Base-by-base conservation (phyloP, 2,888 invertebrate genomes). In the Acronicta alni region DNA sequence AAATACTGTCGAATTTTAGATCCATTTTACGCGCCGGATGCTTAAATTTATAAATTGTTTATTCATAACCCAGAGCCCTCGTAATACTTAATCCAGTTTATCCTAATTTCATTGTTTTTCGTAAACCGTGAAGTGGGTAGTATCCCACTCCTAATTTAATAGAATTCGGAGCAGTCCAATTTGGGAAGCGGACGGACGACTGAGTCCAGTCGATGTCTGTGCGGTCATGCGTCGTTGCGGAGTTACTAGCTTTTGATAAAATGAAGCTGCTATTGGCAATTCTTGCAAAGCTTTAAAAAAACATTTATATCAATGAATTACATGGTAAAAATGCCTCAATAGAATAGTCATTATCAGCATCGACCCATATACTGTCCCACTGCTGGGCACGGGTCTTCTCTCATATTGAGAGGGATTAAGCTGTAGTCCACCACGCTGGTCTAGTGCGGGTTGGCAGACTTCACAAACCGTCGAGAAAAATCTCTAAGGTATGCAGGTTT, bases 101-200 rank as follows among this genome's bases (percentile, higher is more conserved):
- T 76, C 61, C 57, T 73, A 73, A 76, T 75, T 62, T 63, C 57
- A 70, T 70, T 70, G 62, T 72, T 35, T 55, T 49, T 58, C 70
- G 62, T 61, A 65, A 72, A 66, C 66, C 52, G 39, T 57, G 47
- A 60, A 72, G 52, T 58, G 73, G 77, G 42, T 56, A 72, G 64
- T 63, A 69, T 56, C 49, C 48, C 39, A 45, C 42, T 52, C 26
- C 39, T 67, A 66, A 73, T 63, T 62, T 68, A 74, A 79, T 79
- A 56, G 64, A 55, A 67, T 61, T 60, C 61, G 55, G 57, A 67
- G 53, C 46, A 56, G 48, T 60, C 57, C 66, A 72, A 72, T 73
- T 72, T 72, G 20, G 54, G 20, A 59, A 52, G 56, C 43, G 43
- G 43, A 42, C 43, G 66, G 38, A 54, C 37, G 37, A 42, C 16